Conservation (phyloP, 2,113 vertebrate species). For the Sterna hirundo region DNA sequence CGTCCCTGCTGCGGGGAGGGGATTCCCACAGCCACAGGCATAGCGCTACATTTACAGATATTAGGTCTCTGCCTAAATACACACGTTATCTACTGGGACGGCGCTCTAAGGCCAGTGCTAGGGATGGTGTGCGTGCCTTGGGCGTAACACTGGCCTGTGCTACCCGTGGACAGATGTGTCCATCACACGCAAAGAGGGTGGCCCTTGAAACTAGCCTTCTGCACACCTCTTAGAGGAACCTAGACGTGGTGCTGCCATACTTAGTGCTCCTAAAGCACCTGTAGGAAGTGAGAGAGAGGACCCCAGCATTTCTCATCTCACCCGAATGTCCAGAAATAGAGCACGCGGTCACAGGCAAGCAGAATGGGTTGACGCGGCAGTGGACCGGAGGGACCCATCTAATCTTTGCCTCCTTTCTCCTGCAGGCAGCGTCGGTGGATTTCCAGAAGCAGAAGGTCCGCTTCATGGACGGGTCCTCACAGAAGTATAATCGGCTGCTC, state of each 20-base stretch:
- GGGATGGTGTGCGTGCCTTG: not conserved
- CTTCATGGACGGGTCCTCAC: conserved; percentile 73
- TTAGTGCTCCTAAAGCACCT: not conserved
- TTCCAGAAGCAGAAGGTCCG: conserved; percentile 66
- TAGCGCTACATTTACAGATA: fast-evolving
- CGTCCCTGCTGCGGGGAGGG: not conserved
- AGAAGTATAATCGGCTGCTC: conserved; percentile 81
- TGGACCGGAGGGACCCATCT: not conserved
- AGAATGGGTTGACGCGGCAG: not conserved
- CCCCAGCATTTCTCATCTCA: not conserved
- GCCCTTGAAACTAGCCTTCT: not conserved
- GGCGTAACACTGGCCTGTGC: not conserved
- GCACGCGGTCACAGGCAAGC: not conserved
- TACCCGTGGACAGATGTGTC: not conserved
- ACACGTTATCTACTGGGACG: fast-evolving
- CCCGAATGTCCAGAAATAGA: not conserved
- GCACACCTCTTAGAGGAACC: not conserved
- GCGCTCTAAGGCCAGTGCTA: not conserved
- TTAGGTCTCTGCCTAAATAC: not conserved
- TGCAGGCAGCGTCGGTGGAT: conserved; percentile 78
- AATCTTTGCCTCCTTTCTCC: not conserved
- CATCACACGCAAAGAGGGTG: not conserved
- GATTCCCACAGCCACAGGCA: not conserved
- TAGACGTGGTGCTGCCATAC: not conserved
- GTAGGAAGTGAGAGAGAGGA: not conserved